Conservation (phyloP, 2,888 invertebrate species). For the Oxystoma pomonae region DNA sequence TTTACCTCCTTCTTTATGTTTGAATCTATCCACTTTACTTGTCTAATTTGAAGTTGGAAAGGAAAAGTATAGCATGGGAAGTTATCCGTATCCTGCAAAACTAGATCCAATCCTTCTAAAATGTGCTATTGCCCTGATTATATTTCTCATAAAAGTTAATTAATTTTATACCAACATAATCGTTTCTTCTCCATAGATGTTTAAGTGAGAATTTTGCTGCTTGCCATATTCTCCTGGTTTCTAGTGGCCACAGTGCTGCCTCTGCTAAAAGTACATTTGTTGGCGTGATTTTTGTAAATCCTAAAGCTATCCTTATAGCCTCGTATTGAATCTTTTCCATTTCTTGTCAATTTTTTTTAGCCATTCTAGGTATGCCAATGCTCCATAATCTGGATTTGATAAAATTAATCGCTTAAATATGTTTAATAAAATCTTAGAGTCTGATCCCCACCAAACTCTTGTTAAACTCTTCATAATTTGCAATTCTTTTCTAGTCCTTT, state of each 20-base stretch:
- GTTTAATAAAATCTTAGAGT: not conserved
- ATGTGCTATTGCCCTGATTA: not conserved
- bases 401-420: not conserved
- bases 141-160: not conserved
- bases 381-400: too few species aligned
- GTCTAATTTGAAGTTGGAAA: not conserved
- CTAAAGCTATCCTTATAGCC: not conserved
- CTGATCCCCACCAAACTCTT: not conserved
- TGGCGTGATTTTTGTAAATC: too few species aligned
- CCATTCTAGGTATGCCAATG: not conserved
- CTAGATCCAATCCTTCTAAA: not conserved
- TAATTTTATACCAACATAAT: not conserved
- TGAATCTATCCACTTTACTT: not conserved
- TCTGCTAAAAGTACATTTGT: not conserved
- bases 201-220: not conserved
- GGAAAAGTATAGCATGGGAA: not conserved
- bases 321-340: not conserved
- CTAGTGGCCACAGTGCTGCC: not conserved
- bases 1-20: not conserved
- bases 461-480: not conserved
- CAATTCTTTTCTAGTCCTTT: too few species aligned
- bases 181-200: not conserved
- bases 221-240: not conserved
- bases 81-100: not conserved
- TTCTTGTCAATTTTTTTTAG: not conserved